Conservation (phyloP, 1,140 invertebrate species). For the Neuroterus valhalla region DNA sequence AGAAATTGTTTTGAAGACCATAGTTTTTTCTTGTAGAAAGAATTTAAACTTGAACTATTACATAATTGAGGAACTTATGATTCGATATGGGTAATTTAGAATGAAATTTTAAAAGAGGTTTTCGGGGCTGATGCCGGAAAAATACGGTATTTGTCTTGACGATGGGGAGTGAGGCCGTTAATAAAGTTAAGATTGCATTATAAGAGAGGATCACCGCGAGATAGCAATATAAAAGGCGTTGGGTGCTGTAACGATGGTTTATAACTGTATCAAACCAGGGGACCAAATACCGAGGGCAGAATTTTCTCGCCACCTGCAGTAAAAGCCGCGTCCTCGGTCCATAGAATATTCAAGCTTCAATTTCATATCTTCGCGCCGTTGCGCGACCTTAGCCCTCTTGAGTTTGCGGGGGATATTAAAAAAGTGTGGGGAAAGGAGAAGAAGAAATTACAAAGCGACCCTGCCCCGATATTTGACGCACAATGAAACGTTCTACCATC, state of each 20-base stretch:
- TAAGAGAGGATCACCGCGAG: conserved; percentile 54
- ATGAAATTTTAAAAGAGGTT: too few relatives aligned
- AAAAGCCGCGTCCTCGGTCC: conserved; percentile 62
- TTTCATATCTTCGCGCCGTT: conserved; percentile 69
- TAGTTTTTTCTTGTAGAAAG: too few relatives aligned
- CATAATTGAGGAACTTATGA: too few relatives aligned
- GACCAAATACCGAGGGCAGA: conserved; percentile 44
- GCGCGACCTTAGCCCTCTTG: conserved; percentile 46
- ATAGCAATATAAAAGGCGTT: conserved; percentile 50
- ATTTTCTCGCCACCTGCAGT: conserved; percentile 46
- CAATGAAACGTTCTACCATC: conserved; percentile 59
- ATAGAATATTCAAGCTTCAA: conserved; percentile 75
- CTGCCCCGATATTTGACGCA: conserved; percentile 66
- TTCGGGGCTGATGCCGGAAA: too few relatives aligned
- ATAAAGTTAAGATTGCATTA: conserved; percentile 57
- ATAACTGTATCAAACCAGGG: conserved; percentile 56
- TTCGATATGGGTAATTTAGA: too few relatives aligned
- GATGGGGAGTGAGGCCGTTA: conserved; percentile 45
- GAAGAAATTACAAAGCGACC: conserved; percentile 65
- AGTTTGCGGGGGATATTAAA: conserved; percentile 64
- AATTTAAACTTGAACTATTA: too few relatives aligned
- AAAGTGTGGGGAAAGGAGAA: conserved; percentile 51
- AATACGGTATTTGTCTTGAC: neutral
- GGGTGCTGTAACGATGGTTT: conserved; percentile 55
- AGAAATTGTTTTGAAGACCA: too few relatives aligned